Evolutionary conservation across 2,888 invertebrate species (phyloP), one percentile per base, ranked within the genome.

Genomic region (Norana najaformis): DNA sequence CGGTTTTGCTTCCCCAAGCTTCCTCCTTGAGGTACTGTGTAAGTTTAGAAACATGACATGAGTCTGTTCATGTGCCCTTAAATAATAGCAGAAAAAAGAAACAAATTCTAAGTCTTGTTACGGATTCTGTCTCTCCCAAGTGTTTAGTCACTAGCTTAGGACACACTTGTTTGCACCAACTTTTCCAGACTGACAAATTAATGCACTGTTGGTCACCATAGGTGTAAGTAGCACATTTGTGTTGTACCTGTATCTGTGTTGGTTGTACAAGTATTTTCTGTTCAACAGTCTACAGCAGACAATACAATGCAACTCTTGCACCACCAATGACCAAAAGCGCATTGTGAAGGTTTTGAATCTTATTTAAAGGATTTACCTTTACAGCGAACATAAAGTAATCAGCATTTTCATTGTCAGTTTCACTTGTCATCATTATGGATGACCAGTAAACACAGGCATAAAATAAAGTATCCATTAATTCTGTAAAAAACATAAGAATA

Each of bases 181-280:
- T 69, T 69, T 69, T 69, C 69, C n/a, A 3, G 69, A 69, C 69
- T 69, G 69, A 69, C 69, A 69, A 69, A n/a, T n/a, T 69, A 69
- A 69, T n/a, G 69, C 69, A 69, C 69, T 69, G 69, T 69, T 69
- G 8, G n/a, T 69, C 69, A 69, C n/a, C 69, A 69, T n/a, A 69
- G 30, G 69, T 69, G 69, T 69, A 69, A 69, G 69, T 69, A 69
- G 69, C 30, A 69, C 69, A 69, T 69, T 53, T 69, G 69, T 69
- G 69, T 69, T 13, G 69, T 69, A 69, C n/a, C 69, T n/a, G 69
- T 69, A 69, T 69, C 69, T 69, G n/a, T n/a, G 69, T 69, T 69
- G 69, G n/a, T n/a, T 69, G 69, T n/a, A 69, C 69, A 69, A n/a
- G 69, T 69, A 69, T 69, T 69, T 69, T 69, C 69, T 69, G 69